Base-by-base conservation (phyloP, 2,113 vertebrate genomes). In the Eulemur macaco region DNA sequence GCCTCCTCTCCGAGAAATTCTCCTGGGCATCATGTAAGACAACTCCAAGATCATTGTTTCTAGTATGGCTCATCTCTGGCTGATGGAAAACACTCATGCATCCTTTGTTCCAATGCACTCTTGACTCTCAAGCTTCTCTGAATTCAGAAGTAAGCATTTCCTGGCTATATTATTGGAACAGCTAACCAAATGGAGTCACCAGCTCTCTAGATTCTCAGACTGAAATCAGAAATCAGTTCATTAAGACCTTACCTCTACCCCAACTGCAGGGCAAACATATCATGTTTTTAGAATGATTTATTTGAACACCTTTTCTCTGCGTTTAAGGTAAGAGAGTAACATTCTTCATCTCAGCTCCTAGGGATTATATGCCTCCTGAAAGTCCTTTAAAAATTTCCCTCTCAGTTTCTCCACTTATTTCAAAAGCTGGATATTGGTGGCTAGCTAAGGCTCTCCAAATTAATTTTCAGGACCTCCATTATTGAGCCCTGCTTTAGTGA, bases 391-490 rank as follows among this genome's bases (percentile, higher is more conserved):
- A 76, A 68, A 21, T 17, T 6, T 18, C 6, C 4, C 6, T 56
- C 8, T 85, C 20, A n/a, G 20, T 11, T 83, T 77, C 54, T 94
- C 39, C 5, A 5, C 63, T 3, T 64, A 85, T 39, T 85, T 80
- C 3, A n/a, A 66, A 86, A 86, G 8, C 42, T 63, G 31, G 27
- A 31, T 73, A 63, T 42, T 31, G 9, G 21, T 74, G 13, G 27
- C 68, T 94, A 50, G 14, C 42, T 92, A 86, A 89, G n/a, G 54
- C 20, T 89, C 20, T 13, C 6, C 31, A 86, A 47, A 71, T 52
- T 82, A 82, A 47, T 80, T 84, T 89, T 92, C 25, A 82, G 3
- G 68, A 54, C 21, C n/a, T 94, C 39, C 34, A 54, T 90, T 68
- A 29, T 52, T 7, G 74, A 21, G 50, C 34, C 23, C 20, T 78